A percentile compares a stretch with the other conserved stretches of the same genome.
Conservation (phyloP, 2,797 vertebrate genomes). For the Bucorvus abyssinicus region DNA sequence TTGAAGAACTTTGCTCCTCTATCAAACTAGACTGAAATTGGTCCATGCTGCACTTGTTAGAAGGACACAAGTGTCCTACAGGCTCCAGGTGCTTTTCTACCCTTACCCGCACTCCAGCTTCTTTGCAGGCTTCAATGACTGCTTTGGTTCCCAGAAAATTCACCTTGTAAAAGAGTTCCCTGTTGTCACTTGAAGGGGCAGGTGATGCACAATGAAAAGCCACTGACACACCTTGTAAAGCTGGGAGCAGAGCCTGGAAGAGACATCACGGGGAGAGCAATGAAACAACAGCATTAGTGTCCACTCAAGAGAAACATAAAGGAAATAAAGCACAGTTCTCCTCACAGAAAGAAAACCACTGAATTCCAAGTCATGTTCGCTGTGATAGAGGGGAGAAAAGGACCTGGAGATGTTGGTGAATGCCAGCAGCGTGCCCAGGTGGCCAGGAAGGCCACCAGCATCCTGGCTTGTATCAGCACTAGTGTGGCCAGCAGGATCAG, state of each 20-base stretch:
- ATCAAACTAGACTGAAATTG: fast-evolving
- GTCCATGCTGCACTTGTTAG: no score
- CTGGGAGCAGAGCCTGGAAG: conserved; percentile 84
- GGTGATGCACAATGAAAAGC: conserved; percentile 97
- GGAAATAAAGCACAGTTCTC: neutral
- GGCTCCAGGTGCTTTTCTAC: neutral
- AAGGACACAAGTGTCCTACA: neutral
- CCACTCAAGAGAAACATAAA: neutral
- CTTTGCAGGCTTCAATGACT: conserved; percentile 86
- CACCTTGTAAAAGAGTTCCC: conserved; percentile 87
- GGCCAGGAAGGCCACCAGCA: no score
- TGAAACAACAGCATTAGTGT: neutral
- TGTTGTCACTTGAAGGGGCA: conserved; percentile 86
- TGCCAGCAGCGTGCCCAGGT: neutral
- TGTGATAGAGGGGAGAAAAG: neutral
- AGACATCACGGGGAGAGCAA: neutral
- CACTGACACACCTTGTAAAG: conserved; percentile 82
- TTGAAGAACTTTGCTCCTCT: neutral
- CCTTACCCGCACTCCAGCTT: conserved; percentile 91
- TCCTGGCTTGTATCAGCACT: no score
- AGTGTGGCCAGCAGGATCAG: no score
- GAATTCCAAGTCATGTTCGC: neutral
- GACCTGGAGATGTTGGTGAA: no score
- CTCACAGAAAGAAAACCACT: neutral
- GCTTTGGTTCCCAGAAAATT: conserved; percentile 87